Base-by-base conservation (phyloP, 2,113 vertebrate species). In the Bos javanicus region DNA sequence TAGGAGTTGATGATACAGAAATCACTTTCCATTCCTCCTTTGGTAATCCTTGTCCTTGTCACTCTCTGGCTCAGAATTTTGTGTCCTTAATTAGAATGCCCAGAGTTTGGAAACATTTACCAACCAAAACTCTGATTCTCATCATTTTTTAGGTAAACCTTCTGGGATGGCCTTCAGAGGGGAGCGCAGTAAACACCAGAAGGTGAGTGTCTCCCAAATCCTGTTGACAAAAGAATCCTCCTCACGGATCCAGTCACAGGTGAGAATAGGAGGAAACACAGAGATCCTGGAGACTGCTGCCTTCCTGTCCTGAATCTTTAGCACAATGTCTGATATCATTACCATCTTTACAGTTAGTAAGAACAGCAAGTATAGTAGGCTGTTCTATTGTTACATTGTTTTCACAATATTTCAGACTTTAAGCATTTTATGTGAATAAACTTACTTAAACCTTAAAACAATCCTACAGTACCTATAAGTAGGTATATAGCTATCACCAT, bases 91-190 rank as follows among this genome's bases (percentile, higher is more conserved):
- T 86, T 21, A 95, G 28, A 81, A 74, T 82, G 39, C 28, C 23
- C 21, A 60, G 50, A 39, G 12, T 89, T n/a, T 84, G 19, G 50
- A 90, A 93, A 85, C 7, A 62, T 74, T 76, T 81, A 78, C 23
- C 74, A 96, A 96, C 50, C 33, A 71, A 84, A 95, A 39, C 50
- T 84, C 16, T n/a, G 62, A n/a, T 64, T 64, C 16, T 93, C 26
- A 10, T 93, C 13, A 89, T 46, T 48, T 98, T 91, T 64, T 57
- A 98, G 97, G 39, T 33, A 98, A 86, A 97, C 46, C 46, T 93
- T n/a, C 64, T 59, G 25, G 56, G 89, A 39, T 62, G 93, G 8
- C 83, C 60, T 88, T 74, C 83, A 62, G 74, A 94, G 28, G 13
- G 13, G 85, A 95, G 36, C 93, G 96, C 14, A 97, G 16, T 17